Percentiles rank a stretch among this genome's conserved stretches.
phyloP scores from a whole-genome alignment of 2,888 invertebrate species.

The Ceramica pisi region DNA sequence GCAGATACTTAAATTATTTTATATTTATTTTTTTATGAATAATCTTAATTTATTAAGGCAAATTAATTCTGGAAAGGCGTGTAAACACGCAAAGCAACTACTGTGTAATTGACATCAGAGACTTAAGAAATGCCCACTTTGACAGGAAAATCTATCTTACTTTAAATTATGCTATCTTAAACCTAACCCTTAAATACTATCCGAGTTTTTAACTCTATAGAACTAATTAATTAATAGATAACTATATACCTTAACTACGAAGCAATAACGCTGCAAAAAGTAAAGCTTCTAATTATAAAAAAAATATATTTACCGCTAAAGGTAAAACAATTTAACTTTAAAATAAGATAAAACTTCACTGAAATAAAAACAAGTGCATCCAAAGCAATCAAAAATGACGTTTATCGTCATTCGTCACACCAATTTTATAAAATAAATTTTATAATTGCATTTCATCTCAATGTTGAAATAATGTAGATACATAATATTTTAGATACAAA shows the following conservation, averaged over 20 bases:
- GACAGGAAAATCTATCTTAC: slow-evolving; percentile 19
- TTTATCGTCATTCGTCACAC: no score
- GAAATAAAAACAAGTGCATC: neutral
- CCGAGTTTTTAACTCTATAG: slow-evolving; percentile 32
- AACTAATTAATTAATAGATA: neutral
- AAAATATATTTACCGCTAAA: neutral
- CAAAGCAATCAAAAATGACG: neutral
- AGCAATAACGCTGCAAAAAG: slow-evolving; percentile 3
- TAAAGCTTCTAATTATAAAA: no score
- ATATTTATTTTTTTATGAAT: neutral
- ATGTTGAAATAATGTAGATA: no score
- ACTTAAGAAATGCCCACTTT: neutral
- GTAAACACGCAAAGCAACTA: slow-evolving; percentile 41
- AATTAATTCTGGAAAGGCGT: slow-evolving; percentile 8
- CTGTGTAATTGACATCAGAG: slow-evolving; percentile 49
- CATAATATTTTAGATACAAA: neutral
- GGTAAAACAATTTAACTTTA: neutral
- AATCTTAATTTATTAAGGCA: slow-evolving; percentile 2
- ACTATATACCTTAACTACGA: neutral
- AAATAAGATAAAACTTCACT: neutral
- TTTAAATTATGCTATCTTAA: neutral
- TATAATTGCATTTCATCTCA: no score
- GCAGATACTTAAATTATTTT: neutral
- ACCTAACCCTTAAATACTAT: neutral
- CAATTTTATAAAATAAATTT: no score